phyloP scores from a whole-genome alignment of 1,140 invertebrate species.

The Drosophila rhopaloa region DNA sequence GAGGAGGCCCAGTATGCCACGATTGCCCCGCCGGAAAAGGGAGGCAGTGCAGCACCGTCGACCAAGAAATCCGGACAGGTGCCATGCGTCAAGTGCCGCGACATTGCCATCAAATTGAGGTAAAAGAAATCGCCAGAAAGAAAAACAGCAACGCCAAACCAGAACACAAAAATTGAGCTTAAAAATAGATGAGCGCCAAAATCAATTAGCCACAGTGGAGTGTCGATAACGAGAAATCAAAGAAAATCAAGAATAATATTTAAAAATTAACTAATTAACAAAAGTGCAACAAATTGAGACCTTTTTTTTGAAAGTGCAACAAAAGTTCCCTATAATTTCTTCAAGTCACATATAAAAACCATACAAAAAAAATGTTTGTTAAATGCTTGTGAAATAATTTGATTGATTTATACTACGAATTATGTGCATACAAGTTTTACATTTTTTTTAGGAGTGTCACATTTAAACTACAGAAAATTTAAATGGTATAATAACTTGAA shows the following conservation, averaged over 20 bases:
- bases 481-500: no score
- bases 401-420: no score
- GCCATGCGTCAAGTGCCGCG: conserved; percentile 79
- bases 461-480: background rate
- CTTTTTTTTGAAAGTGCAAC: background rate
- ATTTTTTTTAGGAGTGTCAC: background rate
- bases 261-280: background rate
- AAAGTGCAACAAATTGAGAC: background rate
- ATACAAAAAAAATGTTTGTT: no score
- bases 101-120: conserved; percentile 79
- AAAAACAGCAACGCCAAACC: conserved; percentile 1
- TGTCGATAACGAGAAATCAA: background rate
- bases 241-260: no score
- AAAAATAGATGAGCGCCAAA: conserved; percentile 21
- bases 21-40: conserved; percentile 30
- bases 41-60: background rate
- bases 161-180: conserved; percentile 22
- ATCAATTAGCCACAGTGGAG: conserved; percentile 24
- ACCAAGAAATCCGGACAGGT: conserved; percentile 35
- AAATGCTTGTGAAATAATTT: no score
- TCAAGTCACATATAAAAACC: no score
- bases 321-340: no score
- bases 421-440: no score
- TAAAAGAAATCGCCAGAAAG: conserved; percentile 38
- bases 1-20: conserved; percentile 57